phyloP scores from a whole-genome alignment of 2,113 vertebrate genomes.

The Vimba vimba region DNA sequence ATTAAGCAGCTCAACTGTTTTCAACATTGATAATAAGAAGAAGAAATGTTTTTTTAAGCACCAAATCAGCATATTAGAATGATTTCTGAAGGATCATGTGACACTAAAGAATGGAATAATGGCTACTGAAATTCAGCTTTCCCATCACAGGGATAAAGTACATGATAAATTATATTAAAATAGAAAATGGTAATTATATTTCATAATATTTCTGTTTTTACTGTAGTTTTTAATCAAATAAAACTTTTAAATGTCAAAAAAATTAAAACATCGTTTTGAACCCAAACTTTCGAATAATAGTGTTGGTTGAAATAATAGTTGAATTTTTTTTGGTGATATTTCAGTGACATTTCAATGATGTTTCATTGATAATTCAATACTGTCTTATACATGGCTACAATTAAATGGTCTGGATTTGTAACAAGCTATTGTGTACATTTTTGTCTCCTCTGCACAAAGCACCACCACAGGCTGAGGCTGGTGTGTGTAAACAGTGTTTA shows the following conservation, averaged over 20 bases:
- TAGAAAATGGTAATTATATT: neutral
- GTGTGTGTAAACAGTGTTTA: slow-evolving; percentile 12
- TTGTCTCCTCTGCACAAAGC: neutral
- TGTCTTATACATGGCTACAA: neutral
- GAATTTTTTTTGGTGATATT: neutral
- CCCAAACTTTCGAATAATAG: no score
- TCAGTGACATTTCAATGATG: neutral
- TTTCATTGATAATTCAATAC: neutral
- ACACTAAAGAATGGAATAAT: neutral
- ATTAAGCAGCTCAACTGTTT: neutral
- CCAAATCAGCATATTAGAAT: neutral
- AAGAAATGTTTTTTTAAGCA: neutral
- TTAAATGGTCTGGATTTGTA: slow-evolving; percentile 7
- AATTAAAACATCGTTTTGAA: no score
- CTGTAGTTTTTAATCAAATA: neutral
- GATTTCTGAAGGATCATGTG: neutral
- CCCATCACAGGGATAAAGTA: neutral
- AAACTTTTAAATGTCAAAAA: neutral
- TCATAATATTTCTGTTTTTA: neutral
- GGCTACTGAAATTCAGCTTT: neutral
- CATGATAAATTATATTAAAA: neutral
- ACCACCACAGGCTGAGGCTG: neutral
- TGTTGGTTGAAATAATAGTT: no score
- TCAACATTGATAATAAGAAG: neutral
- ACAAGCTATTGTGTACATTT: neutral